Conservation (phyloP, 2,888 invertebrate species). For the Abrostola tripartita region DNA sequence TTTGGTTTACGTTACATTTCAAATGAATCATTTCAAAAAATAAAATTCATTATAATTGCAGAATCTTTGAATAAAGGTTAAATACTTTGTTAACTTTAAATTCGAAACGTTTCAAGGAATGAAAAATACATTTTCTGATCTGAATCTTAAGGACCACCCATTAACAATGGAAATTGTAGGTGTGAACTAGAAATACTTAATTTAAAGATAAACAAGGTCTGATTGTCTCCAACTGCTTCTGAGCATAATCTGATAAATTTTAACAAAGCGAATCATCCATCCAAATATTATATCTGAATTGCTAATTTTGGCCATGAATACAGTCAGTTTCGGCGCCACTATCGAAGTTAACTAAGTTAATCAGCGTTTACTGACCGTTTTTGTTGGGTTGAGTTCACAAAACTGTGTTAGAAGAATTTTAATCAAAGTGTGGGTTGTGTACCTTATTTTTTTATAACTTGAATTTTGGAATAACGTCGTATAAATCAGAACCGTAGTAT, state of each 20-base stretch:
- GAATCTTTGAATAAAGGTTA: too few species aligned
- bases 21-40: too few species aligned
- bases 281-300: constrained; percentile 47
- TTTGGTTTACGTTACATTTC: too few species aligned
- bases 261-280: constrained; percentile 30
- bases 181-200: constrained; percentile 15
- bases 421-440: too few species aligned
- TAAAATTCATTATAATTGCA: too few species aligned
- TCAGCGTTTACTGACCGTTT: constrained; percentile 30
- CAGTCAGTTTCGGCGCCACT: constrained; percentile 34
- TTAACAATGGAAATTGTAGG: constrained; percentile 4
- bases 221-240: constrained; percentile 22
- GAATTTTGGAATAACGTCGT: too few species aligned
- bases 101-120: too few species aligned
- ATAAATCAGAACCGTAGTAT: too few species aligned
- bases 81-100: too few species aligned
- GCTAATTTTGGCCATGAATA: constrained; percentile 48
- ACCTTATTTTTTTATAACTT: too few species aligned
- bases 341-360: constrained; percentile 40
- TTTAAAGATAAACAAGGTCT: constrained; percentile 33
- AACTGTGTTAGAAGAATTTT: not conserved
- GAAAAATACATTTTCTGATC: not conserved
- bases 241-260: constrained; percentile 25
- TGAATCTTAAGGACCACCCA: not conserved
- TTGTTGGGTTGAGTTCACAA: constrained; percentile 11